phyloP scores from a whole-genome alignment of 2,113 vertebrate genomes.

The Ailurus styani region DNA sequence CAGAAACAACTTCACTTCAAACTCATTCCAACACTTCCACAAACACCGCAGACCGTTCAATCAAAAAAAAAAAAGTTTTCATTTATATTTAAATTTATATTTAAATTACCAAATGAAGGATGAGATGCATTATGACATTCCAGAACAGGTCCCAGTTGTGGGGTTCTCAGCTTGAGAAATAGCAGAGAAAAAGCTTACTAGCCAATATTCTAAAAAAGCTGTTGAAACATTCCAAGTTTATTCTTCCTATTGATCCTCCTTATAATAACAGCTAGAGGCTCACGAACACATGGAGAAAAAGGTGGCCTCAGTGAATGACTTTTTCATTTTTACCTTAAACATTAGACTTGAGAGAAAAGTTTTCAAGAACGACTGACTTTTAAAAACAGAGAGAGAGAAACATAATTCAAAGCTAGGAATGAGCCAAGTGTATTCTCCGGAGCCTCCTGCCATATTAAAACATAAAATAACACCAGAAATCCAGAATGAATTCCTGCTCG shows the following conservation, averaged over 20 bases:
- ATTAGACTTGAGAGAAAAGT: not conserved
- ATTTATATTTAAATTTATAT: too few species aligned
- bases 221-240: not conserved
- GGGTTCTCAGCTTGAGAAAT: not conserved
- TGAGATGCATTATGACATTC: not conserved
- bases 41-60: not conserved
- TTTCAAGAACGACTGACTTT: not conserved
- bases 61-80: not conserved
- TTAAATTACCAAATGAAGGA: constrained; percentile 3
- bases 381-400: not conserved
- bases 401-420: not conserved
- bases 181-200: not conserved
- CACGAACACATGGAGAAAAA: not conserved
- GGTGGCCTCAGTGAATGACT: not conserved
- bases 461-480: not conserved
- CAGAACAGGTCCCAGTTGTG: not conserved
- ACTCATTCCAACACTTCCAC: not conserved
- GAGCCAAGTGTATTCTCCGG: not conserved
- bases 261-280: not conserved
- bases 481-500: not conserved
- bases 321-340: not conserved
- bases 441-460: not conserved
- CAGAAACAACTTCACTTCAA: not conserved
- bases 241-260: not conserved
- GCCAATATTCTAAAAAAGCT: not conserved